A percentile compares a stretch with the other conserved stretches of the same genome.
These are phyloP conservation scores for Pinctada fucata DNA, from an alignment of 2,888 invertebrate genomes.

Conservation along the genomic window DNA sequence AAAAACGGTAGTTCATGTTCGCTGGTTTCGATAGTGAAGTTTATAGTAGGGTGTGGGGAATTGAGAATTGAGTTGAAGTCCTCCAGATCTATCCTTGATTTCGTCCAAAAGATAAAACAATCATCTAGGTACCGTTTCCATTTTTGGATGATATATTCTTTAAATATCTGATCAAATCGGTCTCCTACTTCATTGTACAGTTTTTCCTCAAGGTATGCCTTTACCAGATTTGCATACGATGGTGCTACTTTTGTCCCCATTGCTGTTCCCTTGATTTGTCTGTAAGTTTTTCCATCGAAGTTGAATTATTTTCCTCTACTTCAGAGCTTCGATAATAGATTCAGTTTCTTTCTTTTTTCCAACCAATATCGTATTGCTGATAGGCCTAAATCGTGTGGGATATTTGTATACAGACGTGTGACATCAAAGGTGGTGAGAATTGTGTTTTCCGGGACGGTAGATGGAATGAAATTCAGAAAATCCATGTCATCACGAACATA, in stretches of 20 bases:
- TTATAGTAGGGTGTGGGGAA: not conserved
- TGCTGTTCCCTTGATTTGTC: too few species aligned
- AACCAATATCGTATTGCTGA: not conserved
- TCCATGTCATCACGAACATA: constrained; percentile 26
- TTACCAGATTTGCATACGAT: too few species aligned
- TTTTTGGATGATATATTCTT: not conserved
- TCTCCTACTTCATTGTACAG: constrained; percentile 13
- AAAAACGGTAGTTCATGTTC: too few species aligned
- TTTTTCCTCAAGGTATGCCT: constrained; percentile 22
- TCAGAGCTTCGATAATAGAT: too few species aligned
- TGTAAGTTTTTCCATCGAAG: too few species aligned
- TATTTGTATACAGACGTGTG: too few species aligned
- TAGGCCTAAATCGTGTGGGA: constrained; percentile 17
- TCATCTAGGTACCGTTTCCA: constrained; percentile 25
- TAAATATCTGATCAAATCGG: constrained; percentile 11
- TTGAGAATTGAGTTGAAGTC: not conserved
- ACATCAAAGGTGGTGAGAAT: too few species aligned
- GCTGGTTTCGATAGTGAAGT: constrained; percentile 4
- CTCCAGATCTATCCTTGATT: not conserved
- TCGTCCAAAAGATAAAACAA: constrained; percentile 8
- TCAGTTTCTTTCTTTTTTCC: too few species aligned
- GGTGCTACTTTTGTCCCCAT: too few species aligned
- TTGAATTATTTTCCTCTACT: too few species aligned
- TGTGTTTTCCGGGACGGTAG: too few species aligned
- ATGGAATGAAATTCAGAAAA: too few species aligned